phyloP scores from a whole-genome alignment of 2,113 vertebrate species.

The Philantomba maxwellii region DNA sequence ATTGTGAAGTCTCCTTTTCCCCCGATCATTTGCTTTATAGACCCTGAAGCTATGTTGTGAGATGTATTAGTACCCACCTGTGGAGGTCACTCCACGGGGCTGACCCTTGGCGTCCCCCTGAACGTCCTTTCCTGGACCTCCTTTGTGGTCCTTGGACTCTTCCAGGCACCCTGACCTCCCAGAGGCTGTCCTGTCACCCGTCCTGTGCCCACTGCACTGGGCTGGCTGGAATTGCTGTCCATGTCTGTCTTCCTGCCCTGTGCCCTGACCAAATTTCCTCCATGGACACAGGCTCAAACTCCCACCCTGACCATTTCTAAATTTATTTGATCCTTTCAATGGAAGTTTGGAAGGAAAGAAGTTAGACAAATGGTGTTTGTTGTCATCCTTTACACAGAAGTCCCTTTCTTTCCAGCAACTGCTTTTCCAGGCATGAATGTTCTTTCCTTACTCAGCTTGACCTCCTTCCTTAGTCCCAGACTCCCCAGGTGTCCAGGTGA shows the following conservation, averaged over 20 bases:
- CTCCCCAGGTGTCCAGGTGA: not conserved
- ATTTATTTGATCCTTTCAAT: not conserved
- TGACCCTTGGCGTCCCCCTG: rapidly evolving
- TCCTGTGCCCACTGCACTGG: not conserved
- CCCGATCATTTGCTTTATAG: not conserved
- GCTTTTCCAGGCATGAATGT: not conserved
- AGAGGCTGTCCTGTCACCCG: not conserved
- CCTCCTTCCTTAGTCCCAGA: not conserved
- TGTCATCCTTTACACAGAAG: not conserved
- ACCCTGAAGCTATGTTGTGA: not conserved
- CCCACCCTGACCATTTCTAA: not conserved
- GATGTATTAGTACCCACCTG: not conserved
- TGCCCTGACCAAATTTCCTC: not conserved
- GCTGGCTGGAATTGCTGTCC: not conserved
- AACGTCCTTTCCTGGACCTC: not conserved
- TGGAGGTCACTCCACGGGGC: not conserved
- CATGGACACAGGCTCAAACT: not conserved
- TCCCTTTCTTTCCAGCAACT: not conserved
- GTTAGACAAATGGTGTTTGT: not conserved
- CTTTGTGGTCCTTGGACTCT: not conserved
- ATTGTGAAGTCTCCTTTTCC: not conserved
- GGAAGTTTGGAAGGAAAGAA: not conserved
- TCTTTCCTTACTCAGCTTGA: not conserved
- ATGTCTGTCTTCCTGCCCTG: not conserved
- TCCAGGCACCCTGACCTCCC: not conserved